A percentile compares a stretch with the other conserved stretches of the same genome.
These are phyloP conservation scores for Atta cephalotes DNA, from an alignment of 1,140 invertebrate genomes.

Conservation along the genomic window DNA sequence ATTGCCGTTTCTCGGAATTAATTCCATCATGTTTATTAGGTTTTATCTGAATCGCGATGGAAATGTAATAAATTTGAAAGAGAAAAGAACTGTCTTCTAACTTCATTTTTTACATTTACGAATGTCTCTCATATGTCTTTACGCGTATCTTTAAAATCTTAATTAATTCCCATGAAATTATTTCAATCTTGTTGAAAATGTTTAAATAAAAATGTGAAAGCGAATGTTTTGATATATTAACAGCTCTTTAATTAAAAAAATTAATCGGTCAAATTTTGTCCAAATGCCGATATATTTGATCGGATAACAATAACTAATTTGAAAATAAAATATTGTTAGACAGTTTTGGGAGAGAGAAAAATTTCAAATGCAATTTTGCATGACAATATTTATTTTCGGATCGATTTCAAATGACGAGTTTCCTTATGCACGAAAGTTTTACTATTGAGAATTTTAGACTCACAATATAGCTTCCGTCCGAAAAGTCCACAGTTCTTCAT, in stretches of 20 bases:
- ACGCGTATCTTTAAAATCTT: background rate
- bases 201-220: background rate
- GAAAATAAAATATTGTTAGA: background rate
- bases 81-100: background rate
- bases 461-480: background rate
- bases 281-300: background rate
- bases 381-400: background rate
- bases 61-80: constrained; percentile 22
- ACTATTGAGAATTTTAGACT: background rate
- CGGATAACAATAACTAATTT: background rate
- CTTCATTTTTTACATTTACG: background rate
- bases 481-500: constrained; percentile 19
- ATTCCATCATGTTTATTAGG: constrained; percentile 43
- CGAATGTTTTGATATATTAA: background rate
- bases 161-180: background rate
- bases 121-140: background rate
- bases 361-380: background rate
- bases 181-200: background rate
- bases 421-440: background rate
- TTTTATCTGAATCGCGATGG: constrained; percentile 11
- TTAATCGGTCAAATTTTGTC: background rate
- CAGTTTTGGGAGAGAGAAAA: background rate
- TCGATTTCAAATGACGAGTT: constrained; percentile 11
- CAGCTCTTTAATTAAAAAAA: background rate
- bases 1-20: constrained; percentile 45